Percentiles rank a stretch among this genome's conserved stretches.
Conservation (phyloP, 1,140 invertebrate species). For the Calosoma granatense region DNA sequence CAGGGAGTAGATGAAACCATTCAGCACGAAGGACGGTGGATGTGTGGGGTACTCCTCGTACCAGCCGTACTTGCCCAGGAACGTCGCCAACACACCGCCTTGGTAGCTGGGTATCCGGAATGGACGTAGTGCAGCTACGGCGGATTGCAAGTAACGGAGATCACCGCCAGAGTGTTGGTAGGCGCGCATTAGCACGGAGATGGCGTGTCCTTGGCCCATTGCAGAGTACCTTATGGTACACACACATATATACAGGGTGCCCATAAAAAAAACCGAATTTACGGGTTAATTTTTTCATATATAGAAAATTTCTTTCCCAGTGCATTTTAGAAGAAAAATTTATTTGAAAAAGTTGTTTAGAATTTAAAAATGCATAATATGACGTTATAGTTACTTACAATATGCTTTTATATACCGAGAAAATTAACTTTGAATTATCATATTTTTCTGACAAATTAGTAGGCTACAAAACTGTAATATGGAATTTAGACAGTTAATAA, state of each 20-base stretch:
- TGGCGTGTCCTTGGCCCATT: constrained; percentile 96
- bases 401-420: no score
- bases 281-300: no score
- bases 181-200: constrained; percentile 84
- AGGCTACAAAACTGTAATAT: no score
- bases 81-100: constrained; percentile 78
- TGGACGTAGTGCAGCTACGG: constrained; percentile 66
- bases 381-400: no score
- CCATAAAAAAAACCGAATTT: constrained; percentile 7
- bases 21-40: constrained; percentile 91
- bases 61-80: constrained; percentile 70
- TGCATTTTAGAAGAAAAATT: no score
- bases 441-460: no score
- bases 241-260: constrained; percentile 2
- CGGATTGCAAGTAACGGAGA: constrained; percentile 66
- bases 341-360: no score
- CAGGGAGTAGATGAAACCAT: constrained; percentile 97
- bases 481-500: constrained; percentile 7
- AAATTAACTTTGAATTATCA: no score
- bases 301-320: no score
- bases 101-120: constrained; percentile 58
- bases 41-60: constrained; percentile 98
- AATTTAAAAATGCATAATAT: no score
- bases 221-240: constrained; percentile 67
- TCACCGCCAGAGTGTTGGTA: constrained; percentile 73